These are phyloP conservation scores for Aphodius granarius DNA, from an alignment of 2,888 invertebrate species.

Conservation along the genomic window DNA sequence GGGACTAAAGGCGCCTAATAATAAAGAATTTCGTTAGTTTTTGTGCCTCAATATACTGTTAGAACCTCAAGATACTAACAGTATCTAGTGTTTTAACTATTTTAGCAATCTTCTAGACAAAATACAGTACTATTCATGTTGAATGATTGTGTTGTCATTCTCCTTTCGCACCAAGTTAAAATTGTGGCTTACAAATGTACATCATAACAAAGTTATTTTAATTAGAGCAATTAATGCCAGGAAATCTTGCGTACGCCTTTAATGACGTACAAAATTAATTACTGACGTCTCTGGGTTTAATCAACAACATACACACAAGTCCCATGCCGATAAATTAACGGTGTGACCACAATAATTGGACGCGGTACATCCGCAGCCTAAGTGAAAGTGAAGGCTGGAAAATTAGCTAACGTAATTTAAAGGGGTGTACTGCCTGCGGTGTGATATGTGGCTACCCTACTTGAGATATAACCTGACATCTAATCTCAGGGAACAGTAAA, in stretches of 20 bases:
- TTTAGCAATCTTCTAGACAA: no score
- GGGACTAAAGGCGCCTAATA: no score
- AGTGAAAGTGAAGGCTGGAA: background rate
- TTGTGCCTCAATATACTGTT: no score
- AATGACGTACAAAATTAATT: background rate
- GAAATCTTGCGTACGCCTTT: background rate
- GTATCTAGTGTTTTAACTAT: no score
- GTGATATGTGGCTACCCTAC: background rate
- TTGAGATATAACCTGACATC: background rate
- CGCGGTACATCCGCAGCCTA: background rate
- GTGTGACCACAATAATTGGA: background rate
- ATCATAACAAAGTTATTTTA: no score
- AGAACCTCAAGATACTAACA: no score
- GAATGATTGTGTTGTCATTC: no score
- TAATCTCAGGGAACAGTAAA: background rate
- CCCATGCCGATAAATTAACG: background rate
- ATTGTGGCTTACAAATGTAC: no score
- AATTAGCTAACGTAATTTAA: background rate
- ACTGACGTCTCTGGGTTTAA: background rate
- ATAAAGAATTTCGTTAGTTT: no score
- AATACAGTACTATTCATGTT: no score
- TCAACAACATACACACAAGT: background rate
- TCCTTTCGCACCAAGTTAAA: no score
- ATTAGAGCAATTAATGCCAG: background rate
- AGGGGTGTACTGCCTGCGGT: background rate